Base-by-base conservation (phyloP, 2,888 invertebrate species). In the Heliothis peltigera region DNA sequence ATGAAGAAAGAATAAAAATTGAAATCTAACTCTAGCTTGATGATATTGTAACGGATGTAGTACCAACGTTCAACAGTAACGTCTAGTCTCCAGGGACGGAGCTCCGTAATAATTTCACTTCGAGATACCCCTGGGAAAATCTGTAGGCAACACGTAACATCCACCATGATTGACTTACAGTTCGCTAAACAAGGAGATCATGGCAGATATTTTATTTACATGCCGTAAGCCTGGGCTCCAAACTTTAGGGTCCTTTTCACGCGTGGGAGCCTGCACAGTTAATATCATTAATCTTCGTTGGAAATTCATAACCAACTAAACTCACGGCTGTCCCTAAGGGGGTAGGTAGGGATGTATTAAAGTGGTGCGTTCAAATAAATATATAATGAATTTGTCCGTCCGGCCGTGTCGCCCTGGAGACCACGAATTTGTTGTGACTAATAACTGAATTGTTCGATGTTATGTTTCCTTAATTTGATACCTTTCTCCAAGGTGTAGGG, bases 301-400 rank as follows among this genome's bases (percentile, higher is more conserved):
- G 77, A 85, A 84, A 85, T 85, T 85, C 84, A 85, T 85, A 84
- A 85, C 82, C 70, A 84, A 83, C 83, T 83, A 79, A 84, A 85
- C 79, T 83, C 77, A 69, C 73, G 58, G 68, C 58, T 15, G 52
- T 61, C 81, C 79, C 80, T 43, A 53, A 66, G 73, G 78, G 73
- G 53, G 55, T 35, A 49, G 55, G 39, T 65, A 72, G 68, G 67
- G 67, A 79, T 77, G 76, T 79, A 79, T 68, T 74, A 74, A 75
- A 71, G 65, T 75, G 74, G 75, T 70, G 57, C 54, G 67, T 75
- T 61, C 75, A 62, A 64, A 76, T 76, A 73, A 68, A 79, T 80
- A 73, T 68, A 51, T 77, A 77, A 80, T 79, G 67, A 77, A 73
- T 77, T 72, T 59, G 73, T 72, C 52, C 58, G 66, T 58, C 66